Evolutionary conservation across 1,140 invertebrate species (phyloP).

Genomic region (Cotesia vestalis): DNA sequence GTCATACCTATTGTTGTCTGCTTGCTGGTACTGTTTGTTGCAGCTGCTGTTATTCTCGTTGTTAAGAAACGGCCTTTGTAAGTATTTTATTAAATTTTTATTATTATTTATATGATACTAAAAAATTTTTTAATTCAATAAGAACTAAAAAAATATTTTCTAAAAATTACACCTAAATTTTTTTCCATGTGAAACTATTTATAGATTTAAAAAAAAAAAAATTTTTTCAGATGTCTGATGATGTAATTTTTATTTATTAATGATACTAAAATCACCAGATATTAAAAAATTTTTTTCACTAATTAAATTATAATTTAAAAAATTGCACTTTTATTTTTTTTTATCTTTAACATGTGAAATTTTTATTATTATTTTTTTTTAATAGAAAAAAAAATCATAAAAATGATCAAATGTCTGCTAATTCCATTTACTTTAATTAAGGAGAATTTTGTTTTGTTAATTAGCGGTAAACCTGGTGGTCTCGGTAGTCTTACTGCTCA

Average conservation of each 20-base stretch:
- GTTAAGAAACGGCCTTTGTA: constrained; percentile 86
- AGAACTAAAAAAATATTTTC: background rate
- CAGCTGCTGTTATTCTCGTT: constrained; percentile 80
- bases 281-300: no score
- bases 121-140: no score
- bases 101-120: constrained; percentile 19
- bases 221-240: no score
- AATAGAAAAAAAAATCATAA: no score
- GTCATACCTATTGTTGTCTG: constrained; percentile 84
- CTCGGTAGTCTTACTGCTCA: constrained; percentile 81
- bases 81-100: constrained; percentile 60
- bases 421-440: no score
- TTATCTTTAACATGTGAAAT: no score
- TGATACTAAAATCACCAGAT: no score
- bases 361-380: no score
- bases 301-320: no score
- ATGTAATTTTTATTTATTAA: background rate
- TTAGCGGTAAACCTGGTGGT: constrained; percentile 78
- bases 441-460: constrained; percentile 39
- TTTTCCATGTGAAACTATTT: constrained; percentile 10
- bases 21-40: constrained; percentile 75
- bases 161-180: background rate
- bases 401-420: no score
- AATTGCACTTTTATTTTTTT: no score
- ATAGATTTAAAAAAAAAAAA: no score